phyloP scores from a whole-genome alignment of 2,888 invertebrate species.

The Drosophila nigricruria region DNA sequence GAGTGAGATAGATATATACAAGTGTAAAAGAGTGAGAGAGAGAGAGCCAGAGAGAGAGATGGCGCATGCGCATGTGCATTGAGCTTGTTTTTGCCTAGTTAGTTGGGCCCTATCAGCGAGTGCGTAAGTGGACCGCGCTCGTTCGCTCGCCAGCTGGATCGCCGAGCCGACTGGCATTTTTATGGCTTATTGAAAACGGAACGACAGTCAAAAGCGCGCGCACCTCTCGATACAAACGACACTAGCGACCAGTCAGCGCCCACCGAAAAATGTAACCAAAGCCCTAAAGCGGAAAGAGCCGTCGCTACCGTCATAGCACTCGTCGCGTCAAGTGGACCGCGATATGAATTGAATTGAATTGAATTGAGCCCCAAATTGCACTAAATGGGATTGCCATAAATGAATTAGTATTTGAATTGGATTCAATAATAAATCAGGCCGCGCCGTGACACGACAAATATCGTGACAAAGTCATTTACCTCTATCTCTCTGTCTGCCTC shows the following conservation, averaged over 20 bases:
- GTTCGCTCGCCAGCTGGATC: slow-evolving; percentile 18
- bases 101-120: slow-evolving; percentile 53
- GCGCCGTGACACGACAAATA: slow-evolving; percentile 32
- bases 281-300: slow-evolving; percentile 35
- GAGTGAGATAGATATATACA: slow-evolving; percentile 3
- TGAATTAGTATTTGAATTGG: slow-evolving; percentile 52
- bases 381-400: slow-evolving; percentile 38
- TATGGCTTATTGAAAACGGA: slow-evolving; percentile 75
- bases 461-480: slow-evolving; percentile 31
- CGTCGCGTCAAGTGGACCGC: slow-evolving; percentile 40
- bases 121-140: slow-evolving; percentile 48
- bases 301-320: slow-evolving; percentile 34
- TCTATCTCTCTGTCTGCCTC: background rate
- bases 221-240: slow-evolving; percentile 51
- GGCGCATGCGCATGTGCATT: slow-evolving; percentile 33
- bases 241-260: slow-evolving; percentile 22
- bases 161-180: slow-evolving; percentile 51
- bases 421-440: slow-evolving; percentile 47
- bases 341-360: slow-evolving; percentile 21
- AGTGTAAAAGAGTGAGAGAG: background rate
- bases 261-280: slow-evolving; percentile 34
- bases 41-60: background rate
- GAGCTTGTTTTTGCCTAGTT: slow-evolving; percentile 52
- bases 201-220: slow-evolving; percentile 75
- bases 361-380: slow-evolving; percentile 28